A percentile compares a stretch with the other conserved stretches of the same genome.
phyloP scores from a whole-genome alignment of 2,888 invertebrate genomes.

The Leucophenga montana region DNA sequence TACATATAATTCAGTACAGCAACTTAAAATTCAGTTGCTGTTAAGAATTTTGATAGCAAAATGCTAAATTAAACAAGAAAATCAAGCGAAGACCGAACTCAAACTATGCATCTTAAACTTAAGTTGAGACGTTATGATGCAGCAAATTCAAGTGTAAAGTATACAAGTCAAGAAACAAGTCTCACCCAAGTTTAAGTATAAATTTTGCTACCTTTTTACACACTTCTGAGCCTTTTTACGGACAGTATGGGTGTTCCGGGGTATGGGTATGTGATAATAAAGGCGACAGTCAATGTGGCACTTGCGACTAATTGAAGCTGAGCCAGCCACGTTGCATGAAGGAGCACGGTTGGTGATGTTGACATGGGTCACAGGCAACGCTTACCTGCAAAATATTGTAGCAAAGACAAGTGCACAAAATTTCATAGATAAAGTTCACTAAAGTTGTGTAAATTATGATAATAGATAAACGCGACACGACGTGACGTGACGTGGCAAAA shows the following conservation, averaged over 20 bases:
- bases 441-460: conserved; percentile 66
- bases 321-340: conserved; percentile 38
- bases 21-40: too few relatives aligned
- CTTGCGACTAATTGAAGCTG: conserved; percentile 66
- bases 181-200: too few relatives aligned
- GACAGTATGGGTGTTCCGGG: not conserved
- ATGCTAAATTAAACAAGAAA: conserved; percentile 20
- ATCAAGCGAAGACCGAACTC: too few relatives aligned
- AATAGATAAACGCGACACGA: conserved; percentile 54
- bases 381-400: conserved; percentile 53
- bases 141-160: too few relatives aligned
- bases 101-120: too few relatives aligned
- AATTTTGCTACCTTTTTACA: too few relatives aligned
- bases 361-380: conserved; percentile 31
- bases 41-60: too few relatives aligned
- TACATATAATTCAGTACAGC: too few relatives aligned
- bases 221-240: not conserved
- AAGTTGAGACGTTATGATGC: too few relatives aligned
- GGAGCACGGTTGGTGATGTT: conserved; percentile 30
- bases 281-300: conserved; percentile 46
- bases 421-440: conserved; percentile 52
- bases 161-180: too few relatives aligned
- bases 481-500: conserved; percentile 37
- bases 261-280: conserved; percentile 27
- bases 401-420: conserved; percentile 15